A percentile compares a stretch with the other conserved stretches of the same genome.
Conservation (phyloP, 2,113 vertebrate species). For the Stigmatopora argus region DNA sequence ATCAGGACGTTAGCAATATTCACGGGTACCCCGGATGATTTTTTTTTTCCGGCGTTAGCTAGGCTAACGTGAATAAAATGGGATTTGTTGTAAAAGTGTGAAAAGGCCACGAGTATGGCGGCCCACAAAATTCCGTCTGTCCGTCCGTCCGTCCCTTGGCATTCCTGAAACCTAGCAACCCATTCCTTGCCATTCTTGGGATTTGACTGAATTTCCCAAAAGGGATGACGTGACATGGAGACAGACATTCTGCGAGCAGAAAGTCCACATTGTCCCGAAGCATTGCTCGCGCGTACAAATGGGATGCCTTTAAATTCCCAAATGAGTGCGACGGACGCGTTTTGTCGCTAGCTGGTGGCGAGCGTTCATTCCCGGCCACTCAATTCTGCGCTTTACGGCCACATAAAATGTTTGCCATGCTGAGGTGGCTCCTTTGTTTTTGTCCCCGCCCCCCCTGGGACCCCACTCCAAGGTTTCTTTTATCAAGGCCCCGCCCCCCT, state of each 20-base stretch:
- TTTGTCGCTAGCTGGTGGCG: not conserved
- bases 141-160: slow-evolving; percentile 40
- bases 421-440: slow-evolving; percentile 10
- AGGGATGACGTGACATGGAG: slow-evolving; percentile 25
- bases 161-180: slow-evolving; percentile 66
- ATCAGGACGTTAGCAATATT: too few species aligned
- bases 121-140: slow-evolving; percentile 40
- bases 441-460: not conserved
- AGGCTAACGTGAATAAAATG: too few species aligned
- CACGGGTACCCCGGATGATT: too few species aligned
- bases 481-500: not conserved
- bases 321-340: too few species aligned
- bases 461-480: not conserved
- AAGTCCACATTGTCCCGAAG: not conserved
- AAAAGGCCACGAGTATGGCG: too few species aligned
- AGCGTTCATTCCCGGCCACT: not conserved
- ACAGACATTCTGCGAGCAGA: not conserved
- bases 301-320: not conserved
- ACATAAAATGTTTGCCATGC: slow-evolving; percentile 1
- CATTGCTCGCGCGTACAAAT: not conserved
- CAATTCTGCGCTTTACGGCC: not conserved
- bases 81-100: too few species aligned
- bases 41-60: too few species aligned
- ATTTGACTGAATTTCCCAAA: slow-evolving; percentile 60
- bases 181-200: slow-evolving; percentile 59